These are phyloP conservation scores for Subanguina moxae DNA, from an alignment of 1,140 invertebrate genomes.

Conservation along the genomic window DNA sequence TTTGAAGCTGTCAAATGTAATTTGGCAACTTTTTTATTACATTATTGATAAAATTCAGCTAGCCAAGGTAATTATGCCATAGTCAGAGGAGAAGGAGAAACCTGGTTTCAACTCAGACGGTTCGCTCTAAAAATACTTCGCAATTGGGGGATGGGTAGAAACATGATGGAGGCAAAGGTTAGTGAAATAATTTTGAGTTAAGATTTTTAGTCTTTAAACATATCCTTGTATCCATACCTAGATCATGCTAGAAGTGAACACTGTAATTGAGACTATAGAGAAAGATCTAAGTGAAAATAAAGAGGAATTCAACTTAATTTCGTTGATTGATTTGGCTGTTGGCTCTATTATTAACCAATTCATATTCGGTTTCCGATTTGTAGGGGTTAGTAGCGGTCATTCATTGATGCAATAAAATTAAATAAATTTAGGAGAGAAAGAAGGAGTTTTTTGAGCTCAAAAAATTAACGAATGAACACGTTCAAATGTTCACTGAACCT, in stretches of 20 bases:
- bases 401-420: background rate
- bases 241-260: too few species aligned
- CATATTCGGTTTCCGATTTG: constrained; percentile 37
- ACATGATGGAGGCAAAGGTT: constrained; percentile 69
- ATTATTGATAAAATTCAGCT: too few species aligned
- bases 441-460: background rate
- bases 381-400: constrained; percentile 7
- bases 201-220: too few species aligned
- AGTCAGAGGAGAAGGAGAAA: constrained; percentile 65
- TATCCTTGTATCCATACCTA: too few species aligned
- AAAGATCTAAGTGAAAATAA: background rate
- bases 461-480: background rate
- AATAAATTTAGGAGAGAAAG: background rate
- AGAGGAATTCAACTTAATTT: background rate
- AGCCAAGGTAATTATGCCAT: background rate
- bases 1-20: background rate
- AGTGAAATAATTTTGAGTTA: too few species aligned
- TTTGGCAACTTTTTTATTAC: too few species aligned
- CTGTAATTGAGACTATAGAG: too few species aligned
- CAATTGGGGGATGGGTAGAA: constrained; percentile 72
- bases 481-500: background rate
- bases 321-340: constrained; percentile 30
- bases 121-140: constrained; percentile 71
- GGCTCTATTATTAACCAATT: constrained; percentile 43
- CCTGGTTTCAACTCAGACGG: constrained; percentile 77